These are phyloP conservation scores for Danaus plexippus DNA, from an alignment of 1,140 invertebrate species.

Conservation along the genomic window DNA sequence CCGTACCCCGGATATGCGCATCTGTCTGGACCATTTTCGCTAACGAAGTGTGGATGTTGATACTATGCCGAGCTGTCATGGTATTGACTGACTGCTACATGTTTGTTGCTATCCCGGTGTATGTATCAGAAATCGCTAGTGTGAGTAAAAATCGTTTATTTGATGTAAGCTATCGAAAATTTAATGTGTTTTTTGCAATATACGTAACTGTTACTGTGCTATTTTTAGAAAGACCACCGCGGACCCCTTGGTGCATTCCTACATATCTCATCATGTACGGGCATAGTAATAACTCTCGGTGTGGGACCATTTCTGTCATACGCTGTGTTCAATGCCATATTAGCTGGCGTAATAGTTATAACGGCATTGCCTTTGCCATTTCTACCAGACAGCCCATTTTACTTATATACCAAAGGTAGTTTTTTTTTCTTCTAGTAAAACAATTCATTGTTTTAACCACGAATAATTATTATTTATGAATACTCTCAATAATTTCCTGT, in stretches of 20 bases:
- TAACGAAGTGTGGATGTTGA: conserved; percentile 26
- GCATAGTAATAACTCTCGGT: background rate
- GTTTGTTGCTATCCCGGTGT: conserved; percentile 25
- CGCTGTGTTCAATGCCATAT: background rate
- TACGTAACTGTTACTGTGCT: background rate
- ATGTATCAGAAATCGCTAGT: conserved; percentile 35
- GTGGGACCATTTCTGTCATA: background rate
- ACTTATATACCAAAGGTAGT: background rate
- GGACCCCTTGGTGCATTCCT: background rate
- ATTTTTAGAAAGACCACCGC: conserved; percentile 1
- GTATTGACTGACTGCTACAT: conserved; percentile 16
- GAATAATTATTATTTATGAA: no score
- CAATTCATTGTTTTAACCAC: no score
- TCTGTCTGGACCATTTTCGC: background rate
- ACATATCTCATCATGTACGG: background rate
- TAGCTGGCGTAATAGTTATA: background rate
- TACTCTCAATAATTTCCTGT: no score
- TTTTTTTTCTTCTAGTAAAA: no score
- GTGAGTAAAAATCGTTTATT: conserved; percentile 21
- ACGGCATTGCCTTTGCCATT: background rate
- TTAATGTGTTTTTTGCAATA: background rate
- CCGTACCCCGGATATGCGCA: no score
- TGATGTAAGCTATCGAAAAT: background rate
- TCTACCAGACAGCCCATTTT: background rate
- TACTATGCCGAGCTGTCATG: conserved; percentile 18